Base-by-base conservation (phyloP, 2,888 invertebrate genomes). In the Microplitis deprimator region DNA sequence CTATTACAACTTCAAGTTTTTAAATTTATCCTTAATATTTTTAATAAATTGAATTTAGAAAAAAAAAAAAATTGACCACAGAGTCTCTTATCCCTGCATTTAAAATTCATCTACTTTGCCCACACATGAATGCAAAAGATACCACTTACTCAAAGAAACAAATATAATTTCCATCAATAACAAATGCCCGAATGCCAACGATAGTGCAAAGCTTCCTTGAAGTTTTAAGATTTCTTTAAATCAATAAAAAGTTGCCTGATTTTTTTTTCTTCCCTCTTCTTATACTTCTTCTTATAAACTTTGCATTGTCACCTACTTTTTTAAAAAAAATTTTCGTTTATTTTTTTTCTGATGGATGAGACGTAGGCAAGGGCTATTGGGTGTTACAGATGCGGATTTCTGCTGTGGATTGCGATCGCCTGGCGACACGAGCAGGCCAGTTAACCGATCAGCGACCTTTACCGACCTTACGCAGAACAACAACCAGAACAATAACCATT, bases 321-420 rank as follows among this genome's bases (percentile, higher is more conserved):
- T 38, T 67, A 13, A 29, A 29, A 29, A 20, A 29, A 29, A 16
- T 13, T 65, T 16, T 67, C n/a, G 16, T 17, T 73, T 13, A 7
- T 61, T 77, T 50, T 78, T 77, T 39, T 77, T 74, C 67, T 71
- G 76, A 68, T 78, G 79, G 73, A 79, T 82, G 79, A 81, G 79
- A 82, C 81, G 81, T 81, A 81, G 80, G 81, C 81, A 82, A 82
- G 81, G 80, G 82, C 79, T 87, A 84, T 89, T 89, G 88, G 91
- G 91, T 92, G 92, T 94, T 95, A 91, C 95, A 95, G 95, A 95
- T 95, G 95, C 95, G 91, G 95, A 95, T 92, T 95, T 95, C 93
- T 95, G 95, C 93, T 95, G 95, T 92, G 95, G 95, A 91, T 93
- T 95, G 91, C 93, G 93, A 88, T 93, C 94, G 89, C 95, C 95